A percentile compares a stretch with the other conserved stretches of the same genome.
phyloP scores from a whole-genome alignment of 2,797 vertebrate genomes.

The Centroberyx gerrardi region DNA sequence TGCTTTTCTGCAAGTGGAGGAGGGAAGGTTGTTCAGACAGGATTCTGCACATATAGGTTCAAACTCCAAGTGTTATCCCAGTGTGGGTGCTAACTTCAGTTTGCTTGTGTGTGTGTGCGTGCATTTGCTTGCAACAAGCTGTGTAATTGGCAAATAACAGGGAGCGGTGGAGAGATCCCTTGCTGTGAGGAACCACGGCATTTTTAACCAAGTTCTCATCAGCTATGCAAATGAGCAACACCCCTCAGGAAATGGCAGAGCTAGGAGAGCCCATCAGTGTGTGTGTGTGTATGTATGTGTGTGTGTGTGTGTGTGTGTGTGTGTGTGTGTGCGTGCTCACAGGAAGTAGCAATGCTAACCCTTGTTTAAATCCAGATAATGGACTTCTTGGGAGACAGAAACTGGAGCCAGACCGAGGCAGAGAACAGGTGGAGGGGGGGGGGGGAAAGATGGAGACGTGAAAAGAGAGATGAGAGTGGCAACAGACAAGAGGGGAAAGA shows the following conservation, averaged over 20 bases:
- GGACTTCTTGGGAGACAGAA: conserved; percentile 39
- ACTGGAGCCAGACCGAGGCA: conserved; percentile 18
- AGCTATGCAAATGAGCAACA: conserved; percentile 57
- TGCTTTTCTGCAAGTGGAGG: no score
- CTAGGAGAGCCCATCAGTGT: neutral
- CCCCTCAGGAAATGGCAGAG: conserved; percentile 36
- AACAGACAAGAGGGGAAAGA: neutral
- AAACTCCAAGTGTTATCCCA: neutral
- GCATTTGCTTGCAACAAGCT: conserved; percentile 23
- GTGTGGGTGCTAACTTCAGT: conserved; percentile 19
- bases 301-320: conserved; percentile 22
- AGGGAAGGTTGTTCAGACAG: neutral
- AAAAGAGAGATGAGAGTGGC: conserved; percentile 15
- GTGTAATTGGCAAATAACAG: conserved; percentile 40
- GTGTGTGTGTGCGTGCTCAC: conserved; percentile 10
- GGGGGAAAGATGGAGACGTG: conserved; percentile 9
- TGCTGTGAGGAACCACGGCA: conserved; percentile 44
- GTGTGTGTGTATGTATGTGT: conserved; percentile 8
- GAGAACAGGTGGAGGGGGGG: conserved; percentile 19
- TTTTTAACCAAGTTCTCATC: conserved; percentile 42
- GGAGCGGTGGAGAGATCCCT: conserved; percentile 33
- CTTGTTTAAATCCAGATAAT: conserved; percentile 62
- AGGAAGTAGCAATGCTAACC: conserved; percentile 26
- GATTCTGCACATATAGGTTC: conserved; percentile 2
- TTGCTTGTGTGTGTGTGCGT: conserved; percentile 3